phyloP scores from a whole-genome alignment of 2,113 vertebrate genomes.

The Aplodontia rufa region DNA sequence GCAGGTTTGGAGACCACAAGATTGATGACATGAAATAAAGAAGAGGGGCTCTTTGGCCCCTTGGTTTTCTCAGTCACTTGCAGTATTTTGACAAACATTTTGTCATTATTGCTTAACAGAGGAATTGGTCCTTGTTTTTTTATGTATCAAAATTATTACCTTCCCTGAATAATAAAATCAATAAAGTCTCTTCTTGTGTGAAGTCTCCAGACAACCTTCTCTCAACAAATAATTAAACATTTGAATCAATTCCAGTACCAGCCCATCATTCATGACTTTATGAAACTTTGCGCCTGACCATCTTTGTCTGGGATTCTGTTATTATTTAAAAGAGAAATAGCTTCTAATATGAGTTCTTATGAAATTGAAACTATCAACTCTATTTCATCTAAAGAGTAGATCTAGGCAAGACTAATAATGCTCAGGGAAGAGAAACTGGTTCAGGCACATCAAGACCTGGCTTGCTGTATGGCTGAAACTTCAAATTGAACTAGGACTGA shows the following conservation, averaged over 20 bases:
- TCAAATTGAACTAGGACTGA: slow-evolving; percentile 52
- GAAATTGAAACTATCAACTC: slow-evolving; percentile 64
- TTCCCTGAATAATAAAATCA: slow-evolving; percentile 85
- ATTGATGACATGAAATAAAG: slow-evolving; percentile 79
- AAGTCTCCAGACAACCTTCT: slow-evolving; percentile 77
- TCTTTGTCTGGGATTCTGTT: slow-evolving; percentile 61
- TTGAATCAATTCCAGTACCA: slow-evolving; percentile 76
- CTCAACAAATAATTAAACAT: slow-evolving; percentile 84
- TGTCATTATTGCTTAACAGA: slow-evolving; percentile 83
- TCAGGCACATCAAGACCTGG: slow-evolving; percentile 41
- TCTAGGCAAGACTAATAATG: slow-evolving; percentile 29
- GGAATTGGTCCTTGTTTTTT: slow-evolving; percentile 76
- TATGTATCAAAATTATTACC: slow-evolving; percentile 82
- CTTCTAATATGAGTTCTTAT: slow-evolving; percentile 57
- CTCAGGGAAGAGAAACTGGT: slow-evolving; percentile 14
- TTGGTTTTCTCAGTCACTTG: slow-evolving; percentile 63
- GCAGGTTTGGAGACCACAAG: slow-evolving; percentile 75
- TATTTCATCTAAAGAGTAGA: slow-evolving; percentile 51
- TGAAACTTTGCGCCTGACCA: slow-evolving; percentile 67
- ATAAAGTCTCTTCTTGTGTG: slow-evolving; percentile 77
- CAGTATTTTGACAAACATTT: slow-evolving; percentile 83
- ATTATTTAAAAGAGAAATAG: slow-evolving; percentile 74
- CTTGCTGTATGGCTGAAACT: slow-evolving; percentile 3
- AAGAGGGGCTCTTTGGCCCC: slow-evolving; percentile 65
- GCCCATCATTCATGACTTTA: slow-evolving; percentile 80